Evolutionary conservation across 2,797 vertebrate genomes (phyloP), one percentile per base, ranked within the genome.

Genomic region (Hybognathus amarus): DNA sequence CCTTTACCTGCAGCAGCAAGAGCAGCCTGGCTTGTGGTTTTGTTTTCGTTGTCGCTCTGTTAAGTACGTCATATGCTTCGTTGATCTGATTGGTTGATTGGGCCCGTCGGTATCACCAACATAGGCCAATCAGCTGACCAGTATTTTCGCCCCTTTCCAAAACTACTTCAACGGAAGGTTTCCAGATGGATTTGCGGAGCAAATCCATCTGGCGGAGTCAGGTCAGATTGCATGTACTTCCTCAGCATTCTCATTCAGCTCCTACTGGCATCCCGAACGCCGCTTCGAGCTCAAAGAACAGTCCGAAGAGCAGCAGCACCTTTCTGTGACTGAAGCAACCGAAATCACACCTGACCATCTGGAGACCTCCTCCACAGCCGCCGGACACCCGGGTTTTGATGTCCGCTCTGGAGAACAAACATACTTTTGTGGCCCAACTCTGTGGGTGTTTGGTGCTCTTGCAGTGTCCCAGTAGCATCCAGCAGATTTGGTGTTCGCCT

Each of bases 141-240:
- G n/a, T n/a, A n/a, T n/a, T n/a, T n/a, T n/a, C n/a, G n/a, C n/a
- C n/a, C n/a, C n/a, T n/a, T n/a, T n/a, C n/a, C n/a, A n/a, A n/a
- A n/a, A n/a, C n/a, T n/a, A n/a, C n/a, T n/a, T n/a, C n/a, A n/a
- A n/a, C n/a, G n/a, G n/a, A n/a, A n/a, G n/a, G n/a, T n/a, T n/a
- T n/a, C n/a, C n/a, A n/a, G n/a, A n/a, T n/a, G n/a, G n/a, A n/a
- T n/a, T n/a, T n/a, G n/a, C n/a, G n/a, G n/a, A n/a, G n/a, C n/a
- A n/a, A n/a, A n/a, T n/a, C n/a, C n/a, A n/a, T n/a, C n/a, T n/a
- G n/a, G n/a, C n/a, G n/a, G n/a, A n/a, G n/a, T n/a, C n/a, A n/a
- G n/a, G n/a, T n/a, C n/a, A n/a, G n/a, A n/a, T n/a, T n/a, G n/a
- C 87, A 96, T 99, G 96, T 99, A 99, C 92, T 99, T 99, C 88